Evolutionary conservation across 2,888 invertebrate genomes (phyloP), one percentile per base, ranked within the genome.

Genomic region (Pheosia gnoma): DNA sequence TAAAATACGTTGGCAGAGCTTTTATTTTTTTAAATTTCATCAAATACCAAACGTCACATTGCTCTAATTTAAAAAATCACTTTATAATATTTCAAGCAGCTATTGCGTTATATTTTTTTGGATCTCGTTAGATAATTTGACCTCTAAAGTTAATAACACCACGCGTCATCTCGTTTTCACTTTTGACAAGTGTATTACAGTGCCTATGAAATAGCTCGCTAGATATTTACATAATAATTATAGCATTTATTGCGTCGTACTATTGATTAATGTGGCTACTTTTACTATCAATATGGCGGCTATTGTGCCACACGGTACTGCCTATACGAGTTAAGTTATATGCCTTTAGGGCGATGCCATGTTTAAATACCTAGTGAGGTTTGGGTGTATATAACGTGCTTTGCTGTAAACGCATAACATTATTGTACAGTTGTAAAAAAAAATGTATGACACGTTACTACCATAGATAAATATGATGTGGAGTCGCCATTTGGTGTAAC

Each of bases 201-300:
- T 4, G 13, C 6, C n/a, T 13, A 51, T 51, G 25, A 25, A 51
- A 51, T 25, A 51, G 25, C 8, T 51, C 3, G 13, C 2, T 7
- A 25, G 25, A 25, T 51, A 51, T 51, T 51, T 51, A 51, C 37
- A 53, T 53, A 53, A 53, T 53, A 53, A 53, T 52, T 52, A 25
- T 53, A 11, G 37, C 53, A 11, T 53, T 53, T 53, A 37, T 53
- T 10, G 36, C 53, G 11, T 36, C 36, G 10, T 10, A 37, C 5
- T 8, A 53, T 37, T 53, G 53, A 53, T 53, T 53, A 10, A 53
- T 53, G 37, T 36, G 53, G 3, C 53, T 4, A 36, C 53, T 37
- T 53, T 37, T 38, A 37, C 37, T 53, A 36, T 10, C 59, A 65
- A 4, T n/a, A 5, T n/a, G 2, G 10, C 43, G 9, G 9, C 8